A percentile compares a stretch with the other conserved stretches of the same genome.
These are phyloP conservation scores for Rhegmatorhina hoffmannsi DNA, from an alignment of 2,113 vertebrate genomes.

Conservation along the genomic window DNA sequence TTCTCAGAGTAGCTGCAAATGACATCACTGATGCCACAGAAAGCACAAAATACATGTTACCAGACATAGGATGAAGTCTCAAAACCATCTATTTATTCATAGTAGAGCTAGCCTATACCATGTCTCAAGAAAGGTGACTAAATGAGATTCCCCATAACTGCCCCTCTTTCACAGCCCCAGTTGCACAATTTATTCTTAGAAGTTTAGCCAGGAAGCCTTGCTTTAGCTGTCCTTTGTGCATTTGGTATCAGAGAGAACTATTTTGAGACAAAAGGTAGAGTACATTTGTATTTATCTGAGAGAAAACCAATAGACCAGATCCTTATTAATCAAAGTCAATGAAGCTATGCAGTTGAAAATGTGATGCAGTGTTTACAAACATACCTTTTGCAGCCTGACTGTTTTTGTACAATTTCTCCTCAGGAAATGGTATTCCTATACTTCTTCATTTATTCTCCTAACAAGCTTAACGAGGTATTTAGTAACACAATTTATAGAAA, in stretches of 20 bases:
- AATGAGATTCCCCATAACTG: not conserved
- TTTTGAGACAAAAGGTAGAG: not conserved
- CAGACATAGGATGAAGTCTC: not conserved
- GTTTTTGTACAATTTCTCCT: not conserved
- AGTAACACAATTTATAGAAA: not conserved
- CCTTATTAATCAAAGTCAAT: not conserved
- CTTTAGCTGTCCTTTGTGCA: not conserved
- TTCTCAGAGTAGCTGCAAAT: not conserved
- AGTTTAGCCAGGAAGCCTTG: not conserved
- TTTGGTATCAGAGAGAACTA: not conserved
- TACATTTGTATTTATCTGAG: not conserved
- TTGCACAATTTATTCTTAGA: not conserved
- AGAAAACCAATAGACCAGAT: not conserved
- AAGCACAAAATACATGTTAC: not conserved
- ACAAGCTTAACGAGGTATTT: not conserved
- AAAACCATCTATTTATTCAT: not conserved
- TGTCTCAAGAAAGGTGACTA: not conserved
- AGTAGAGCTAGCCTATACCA: not conserved
- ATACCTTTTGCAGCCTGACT: not conserved
- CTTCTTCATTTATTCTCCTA: conserved; percentile 17
- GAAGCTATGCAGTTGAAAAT: not conserved
- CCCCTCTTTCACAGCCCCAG: not conserved
- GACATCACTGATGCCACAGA: not conserved
- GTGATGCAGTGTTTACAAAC: not conserved
- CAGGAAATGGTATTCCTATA: not conserved